Evolutionary conservation across 2,888 invertebrate genomes (phyloP).

Genomic region (Stomorhina lunata): DNA sequence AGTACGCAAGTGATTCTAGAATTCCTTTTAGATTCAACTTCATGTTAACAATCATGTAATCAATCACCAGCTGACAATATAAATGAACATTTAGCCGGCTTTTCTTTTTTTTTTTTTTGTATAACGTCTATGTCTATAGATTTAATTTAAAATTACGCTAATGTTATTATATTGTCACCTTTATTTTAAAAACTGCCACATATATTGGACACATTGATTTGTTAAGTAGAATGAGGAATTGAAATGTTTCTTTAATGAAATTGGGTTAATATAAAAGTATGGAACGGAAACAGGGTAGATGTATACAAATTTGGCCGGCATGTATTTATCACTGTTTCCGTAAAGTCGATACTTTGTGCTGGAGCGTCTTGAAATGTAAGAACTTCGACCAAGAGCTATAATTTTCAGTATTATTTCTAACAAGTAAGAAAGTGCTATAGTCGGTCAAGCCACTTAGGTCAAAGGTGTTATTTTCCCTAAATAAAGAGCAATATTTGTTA

Average conservation of each 20-base stretch:
- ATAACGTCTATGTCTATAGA: background rate
- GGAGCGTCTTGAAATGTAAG: no score
- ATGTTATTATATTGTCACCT: constrained; percentile 3
- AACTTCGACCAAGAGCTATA: no score
- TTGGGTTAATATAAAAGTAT: background rate
- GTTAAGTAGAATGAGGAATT: background rate
- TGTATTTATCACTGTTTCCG: no score
- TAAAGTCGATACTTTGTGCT: no score
- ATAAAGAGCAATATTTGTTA: no score
- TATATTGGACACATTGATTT: background rate
- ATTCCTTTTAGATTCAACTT: background rate
- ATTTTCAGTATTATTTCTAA: no score
- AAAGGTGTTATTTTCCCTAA: no score
- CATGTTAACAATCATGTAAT: constrained; percentile 21
- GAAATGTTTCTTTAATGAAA: background rate
- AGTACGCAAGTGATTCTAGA: constrained; percentile 9
- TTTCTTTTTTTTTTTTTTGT: background rate
- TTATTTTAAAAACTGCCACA: background rate
- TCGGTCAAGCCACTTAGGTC: no score
- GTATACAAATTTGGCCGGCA: background rate
- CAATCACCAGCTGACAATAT: constrained; percentile 17
- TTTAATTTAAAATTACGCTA: background rate
- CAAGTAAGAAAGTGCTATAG: no score
- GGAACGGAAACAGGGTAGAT: background rate
- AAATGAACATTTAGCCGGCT: constrained; percentile 16